These are phyloP conservation scores for Fundulus diaphanus DNA, from an alignment of 2,797 vertebrate species.

Conservation along the genomic window DNA sequence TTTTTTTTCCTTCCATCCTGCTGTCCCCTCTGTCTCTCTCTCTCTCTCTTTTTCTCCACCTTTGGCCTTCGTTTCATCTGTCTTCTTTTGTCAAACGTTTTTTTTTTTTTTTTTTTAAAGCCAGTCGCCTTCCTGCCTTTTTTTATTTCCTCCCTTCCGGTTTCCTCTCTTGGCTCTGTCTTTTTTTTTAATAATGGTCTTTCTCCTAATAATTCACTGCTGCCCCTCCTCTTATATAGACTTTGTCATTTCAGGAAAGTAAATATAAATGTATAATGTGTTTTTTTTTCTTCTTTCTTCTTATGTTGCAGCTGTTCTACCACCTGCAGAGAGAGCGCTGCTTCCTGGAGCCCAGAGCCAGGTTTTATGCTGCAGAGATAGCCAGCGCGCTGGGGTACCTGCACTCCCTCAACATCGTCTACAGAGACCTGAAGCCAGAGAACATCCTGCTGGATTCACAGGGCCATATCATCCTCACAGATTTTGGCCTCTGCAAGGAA, in stretches of 20 bases:
- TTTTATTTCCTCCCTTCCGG: conserved; percentile 40
- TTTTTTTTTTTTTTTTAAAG: conserved; percentile 51
- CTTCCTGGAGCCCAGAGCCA: conserved; percentile 95
- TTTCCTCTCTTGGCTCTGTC: conserved; percentile 24
- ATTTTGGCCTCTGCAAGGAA: conserved; percentile 99
- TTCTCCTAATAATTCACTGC: conserved; percentile 10
- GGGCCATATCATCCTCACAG: conserved; percentile 97
- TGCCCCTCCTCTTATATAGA: not conserved
- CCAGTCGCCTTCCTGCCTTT: conserved; percentile 42
- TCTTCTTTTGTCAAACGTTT: conserved; percentile 44
- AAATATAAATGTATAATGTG: not conserved
- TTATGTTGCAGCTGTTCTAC: conserved; percentile 90
- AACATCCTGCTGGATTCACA: conserved; percentile 98
- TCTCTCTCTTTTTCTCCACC: conserved; percentile 41
- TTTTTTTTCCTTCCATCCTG: conserved; percentile 38
- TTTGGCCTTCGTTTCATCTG: conserved; percentile 40
- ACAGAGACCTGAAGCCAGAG: conserved; percentile 98
- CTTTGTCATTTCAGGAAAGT: conserved; percentile 4
- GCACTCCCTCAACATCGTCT: conserved; percentile 97
- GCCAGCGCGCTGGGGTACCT: conserved; percentile 97
- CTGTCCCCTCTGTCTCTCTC: conserved; percentile 13
- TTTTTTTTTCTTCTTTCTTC: not conserved
- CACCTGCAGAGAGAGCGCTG: conserved; percentile 97
- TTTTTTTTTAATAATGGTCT: conserved; percentile 11
- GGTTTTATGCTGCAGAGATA: conserved; percentile 97